These are phyloP conservation scores for Zaprionus lineosus DNA, from an alignment of 2,888 invertebrate species.

Conservation along the genomic window DNA sequence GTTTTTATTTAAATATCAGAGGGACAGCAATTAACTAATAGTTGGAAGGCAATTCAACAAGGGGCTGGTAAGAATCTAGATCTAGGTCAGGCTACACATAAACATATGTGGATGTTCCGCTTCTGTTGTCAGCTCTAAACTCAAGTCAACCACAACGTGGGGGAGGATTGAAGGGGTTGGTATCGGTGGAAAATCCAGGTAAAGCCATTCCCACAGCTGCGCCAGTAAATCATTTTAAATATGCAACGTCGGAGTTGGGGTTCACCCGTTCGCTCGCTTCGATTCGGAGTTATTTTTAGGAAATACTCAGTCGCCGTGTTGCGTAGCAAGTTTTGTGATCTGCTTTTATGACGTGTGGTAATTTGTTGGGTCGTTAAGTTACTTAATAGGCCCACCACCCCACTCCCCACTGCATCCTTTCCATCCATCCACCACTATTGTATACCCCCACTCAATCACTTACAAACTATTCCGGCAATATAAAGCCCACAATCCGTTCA, in stretches of 20 bases:
- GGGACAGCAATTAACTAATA: too few relatives aligned
- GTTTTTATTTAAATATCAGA: too few relatives aligned
- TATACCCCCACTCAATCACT: too few relatives aligned
- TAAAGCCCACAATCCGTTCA: slow-evolving; percentile 31
- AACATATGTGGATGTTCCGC: too few relatives aligned
- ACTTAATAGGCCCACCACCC: slow-evolving; percentile 53
- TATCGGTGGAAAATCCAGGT: slow-evolving; percentile 39
- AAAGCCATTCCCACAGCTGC: slow-evolving; percentile 59
- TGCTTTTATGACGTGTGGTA: slow-evolving; percentile 82
- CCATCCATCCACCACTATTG: too few relatives aligned
- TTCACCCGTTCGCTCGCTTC: slow-evolving; percentile 8
- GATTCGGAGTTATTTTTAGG: slow-evolving; percentile 41
- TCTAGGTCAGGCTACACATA: too few relatives aligned
- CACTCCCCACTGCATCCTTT: too few relatives aligned
- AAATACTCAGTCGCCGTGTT: slow-evolving; percentile 7
- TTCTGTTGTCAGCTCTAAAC: too few relatives aligned
- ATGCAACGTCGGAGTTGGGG: slow-evolving; percentile 29
- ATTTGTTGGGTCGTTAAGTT: slow-evolving; percentile 82
- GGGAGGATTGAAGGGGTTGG: slow-evolving; percentile 34
- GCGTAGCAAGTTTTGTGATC: slow-evolving; percentile 49
- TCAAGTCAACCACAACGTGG: slow-evolving; percentile 6
- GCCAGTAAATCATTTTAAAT: slow-evolving; percentile 76
- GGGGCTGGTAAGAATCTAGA: too few relatives aligned
- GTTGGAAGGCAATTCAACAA: too few relatives aligned
- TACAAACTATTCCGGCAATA: too few relatives aligned